phyloP scores from a whole-genome alignment of 2,113 vertebrate genomes.

The Paratilapia polleni region DNA sequence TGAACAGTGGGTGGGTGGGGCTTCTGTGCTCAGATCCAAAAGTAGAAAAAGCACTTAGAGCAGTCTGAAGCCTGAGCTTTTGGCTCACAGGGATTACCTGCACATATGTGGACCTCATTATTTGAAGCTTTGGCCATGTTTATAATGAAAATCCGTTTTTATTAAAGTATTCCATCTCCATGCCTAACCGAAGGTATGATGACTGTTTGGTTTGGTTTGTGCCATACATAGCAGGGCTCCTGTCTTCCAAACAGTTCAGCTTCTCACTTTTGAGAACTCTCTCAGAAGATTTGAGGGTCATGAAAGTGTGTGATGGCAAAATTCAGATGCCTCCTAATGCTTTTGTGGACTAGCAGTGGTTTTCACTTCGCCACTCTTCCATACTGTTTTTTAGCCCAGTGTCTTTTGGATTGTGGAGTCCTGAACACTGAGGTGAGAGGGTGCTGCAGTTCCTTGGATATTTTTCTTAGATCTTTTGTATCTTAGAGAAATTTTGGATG shows the following conservation, averaged over 20 bases:
- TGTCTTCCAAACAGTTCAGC: not conserved
- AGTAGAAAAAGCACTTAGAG: no score
- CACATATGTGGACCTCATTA: not conserved
- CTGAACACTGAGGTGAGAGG: not conserved
- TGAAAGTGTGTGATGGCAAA: not conserved
- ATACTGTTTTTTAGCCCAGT: not conserved
- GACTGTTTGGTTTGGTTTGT: not conserved
- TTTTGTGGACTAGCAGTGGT: not conserved
- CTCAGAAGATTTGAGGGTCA: accelerated
- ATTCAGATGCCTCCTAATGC: not conserved
- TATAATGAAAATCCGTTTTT: accelerated
- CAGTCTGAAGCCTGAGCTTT: no score
- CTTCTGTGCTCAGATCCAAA: no score
- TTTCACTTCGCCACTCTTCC: not conserved
- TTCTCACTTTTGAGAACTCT: not conserved
- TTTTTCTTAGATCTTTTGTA: not conserved
- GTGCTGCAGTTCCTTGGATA: not conserved
- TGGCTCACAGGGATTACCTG: no score
- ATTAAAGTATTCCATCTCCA: not conserved
- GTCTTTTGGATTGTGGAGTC: not conserved
- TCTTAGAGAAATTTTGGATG: not conserved
- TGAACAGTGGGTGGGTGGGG: not conserved
- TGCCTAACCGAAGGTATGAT: not conserved
- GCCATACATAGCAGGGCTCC: no score
- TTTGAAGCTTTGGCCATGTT: not conserved